Percentiles rank a stretch among this genome's conserved stretches.
Conservation (phyloP, 2,113 vertebrate genomes). For the Apteryx owenii region DNA sequence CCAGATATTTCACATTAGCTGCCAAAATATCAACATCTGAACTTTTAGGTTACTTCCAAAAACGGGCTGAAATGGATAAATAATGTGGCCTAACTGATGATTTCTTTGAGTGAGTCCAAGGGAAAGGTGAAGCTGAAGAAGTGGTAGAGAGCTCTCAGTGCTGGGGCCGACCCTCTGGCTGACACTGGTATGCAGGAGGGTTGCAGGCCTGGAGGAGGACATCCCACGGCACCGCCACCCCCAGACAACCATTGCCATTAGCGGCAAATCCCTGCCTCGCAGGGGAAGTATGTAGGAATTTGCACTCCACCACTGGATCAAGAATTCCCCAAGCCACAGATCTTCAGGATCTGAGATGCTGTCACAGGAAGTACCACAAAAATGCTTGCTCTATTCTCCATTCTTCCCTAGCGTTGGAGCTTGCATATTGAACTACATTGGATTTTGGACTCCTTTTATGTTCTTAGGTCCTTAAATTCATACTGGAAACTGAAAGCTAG, state of each 20-base stretch:
- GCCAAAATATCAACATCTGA: neutral
- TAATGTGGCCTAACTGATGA: neutral
- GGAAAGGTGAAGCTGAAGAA: neutral
- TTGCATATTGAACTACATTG: neutral
- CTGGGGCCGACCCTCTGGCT: neutral
- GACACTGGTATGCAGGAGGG: accelerated
- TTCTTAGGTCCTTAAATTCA: neutral
- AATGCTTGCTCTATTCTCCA: neutral
- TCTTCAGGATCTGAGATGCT: neutral
- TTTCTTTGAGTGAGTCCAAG: neutral
- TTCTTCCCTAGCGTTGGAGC: neutral
- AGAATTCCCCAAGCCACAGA: neutral
- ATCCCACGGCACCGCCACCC: neutral
- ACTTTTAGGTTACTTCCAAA: neutral
- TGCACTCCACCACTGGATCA: neutral
- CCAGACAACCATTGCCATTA: neutral
- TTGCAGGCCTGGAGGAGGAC: neutral
- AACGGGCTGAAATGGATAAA: neutral
- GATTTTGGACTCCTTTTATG: neutral
- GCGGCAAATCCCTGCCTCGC: neutral
- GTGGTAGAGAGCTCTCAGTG: accelerated
- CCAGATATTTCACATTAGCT: neutral
- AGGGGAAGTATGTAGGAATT: neutral
- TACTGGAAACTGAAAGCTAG: neutral
- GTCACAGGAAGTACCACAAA: neutral